A percentile compares a stretch with the other conserved stretches of the same genome.
Conservation (phyloP, 1,140 invertebrate genomes). For the Gerris buenoi region DNA sequence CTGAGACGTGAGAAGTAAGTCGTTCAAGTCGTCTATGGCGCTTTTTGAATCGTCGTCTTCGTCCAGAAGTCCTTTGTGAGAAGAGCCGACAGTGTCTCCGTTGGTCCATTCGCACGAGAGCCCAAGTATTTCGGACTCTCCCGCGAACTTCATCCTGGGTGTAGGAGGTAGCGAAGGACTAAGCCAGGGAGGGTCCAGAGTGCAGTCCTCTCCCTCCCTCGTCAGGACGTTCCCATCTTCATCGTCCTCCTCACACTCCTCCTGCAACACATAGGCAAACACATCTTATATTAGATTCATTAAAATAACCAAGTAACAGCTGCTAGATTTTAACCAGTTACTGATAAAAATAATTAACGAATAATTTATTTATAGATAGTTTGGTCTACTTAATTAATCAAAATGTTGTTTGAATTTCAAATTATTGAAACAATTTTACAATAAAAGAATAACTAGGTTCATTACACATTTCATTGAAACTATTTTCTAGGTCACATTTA, state of each 20-base stretch:
- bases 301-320: too few species aligned
- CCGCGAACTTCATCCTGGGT: conserved; percentile 14
- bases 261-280: neutral
- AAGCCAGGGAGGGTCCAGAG: conserved; percentile 7
- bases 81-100: conserved; percentile 8
- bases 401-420: too few species aligned
- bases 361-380: too few species aligned
- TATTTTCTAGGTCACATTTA: too few species aligned
- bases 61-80: conserved; percentile 17
- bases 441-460: too few species aligned
- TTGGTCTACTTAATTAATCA: too few species aligned
- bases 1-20: conserved; percentile 36
- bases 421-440: too few species aligned
- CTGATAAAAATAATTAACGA: too few species aligned
- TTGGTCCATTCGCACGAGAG: conserved; percentile 7
- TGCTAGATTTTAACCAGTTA: too few species aligned
- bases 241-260: neutral
- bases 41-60: conserved; percentile 35
- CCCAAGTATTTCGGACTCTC: conserved; percentile 15
- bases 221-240: neutral
- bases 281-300: too few species aligned
- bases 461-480: too few species aligned
- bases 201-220: neutral
- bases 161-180: neutral
- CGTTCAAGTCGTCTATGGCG: conserved; percentile 44